phyloP scores from a whole-genome alignment of 2,797 vertebrate genomes.

The Scleropages formosus region DNA sequence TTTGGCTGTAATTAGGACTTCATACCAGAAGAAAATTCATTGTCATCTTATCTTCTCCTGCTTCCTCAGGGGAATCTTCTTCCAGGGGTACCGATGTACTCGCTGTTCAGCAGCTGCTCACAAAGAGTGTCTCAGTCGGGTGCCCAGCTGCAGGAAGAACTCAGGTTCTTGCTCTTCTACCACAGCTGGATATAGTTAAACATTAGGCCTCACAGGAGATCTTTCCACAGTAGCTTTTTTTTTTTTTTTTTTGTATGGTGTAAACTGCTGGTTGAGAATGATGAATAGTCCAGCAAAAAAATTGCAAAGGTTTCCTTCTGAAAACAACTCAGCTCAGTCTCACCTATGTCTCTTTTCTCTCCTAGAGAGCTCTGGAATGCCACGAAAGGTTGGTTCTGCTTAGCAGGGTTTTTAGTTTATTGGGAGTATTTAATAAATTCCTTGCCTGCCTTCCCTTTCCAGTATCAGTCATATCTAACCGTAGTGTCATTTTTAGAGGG shows the following conservation, averaged over 20 bases:
- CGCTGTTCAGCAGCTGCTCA: conserved; percentile 85
- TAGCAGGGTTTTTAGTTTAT: no score
- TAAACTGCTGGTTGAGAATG: not conserved
- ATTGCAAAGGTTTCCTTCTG: not conserved
- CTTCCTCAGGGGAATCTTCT: conserved; percentile 81
- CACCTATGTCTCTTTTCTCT: conserved; percentile 21
- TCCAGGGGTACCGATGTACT: conserved; percentile 85
- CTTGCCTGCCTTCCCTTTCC: no score
- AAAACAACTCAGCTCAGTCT: not conserved
- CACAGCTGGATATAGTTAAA: not conserved
- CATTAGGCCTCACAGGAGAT: not conserved
- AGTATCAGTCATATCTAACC: no score
- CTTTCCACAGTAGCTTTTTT: not conserved
- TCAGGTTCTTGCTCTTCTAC: conserved; percentile 61
- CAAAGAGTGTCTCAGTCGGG: conserved; percentile 88
- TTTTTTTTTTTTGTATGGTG: not conserved
- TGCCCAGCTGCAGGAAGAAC: conserved; percentile 72
- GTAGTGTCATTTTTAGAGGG: no score
- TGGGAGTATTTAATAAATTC: no score
- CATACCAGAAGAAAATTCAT: not conserved
- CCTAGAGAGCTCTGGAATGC: conserved; percentile 57
- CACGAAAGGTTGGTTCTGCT: conserved; percentile 60
- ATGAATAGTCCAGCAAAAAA: not conserved
- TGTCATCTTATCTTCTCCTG: conserved; percentile 13
- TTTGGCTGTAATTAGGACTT: not conserved